Evolutionary conservation across 2,113 vertebrate genomes (phyloP).

Genomic region (Pomatostomus ruficeps): DNA sequence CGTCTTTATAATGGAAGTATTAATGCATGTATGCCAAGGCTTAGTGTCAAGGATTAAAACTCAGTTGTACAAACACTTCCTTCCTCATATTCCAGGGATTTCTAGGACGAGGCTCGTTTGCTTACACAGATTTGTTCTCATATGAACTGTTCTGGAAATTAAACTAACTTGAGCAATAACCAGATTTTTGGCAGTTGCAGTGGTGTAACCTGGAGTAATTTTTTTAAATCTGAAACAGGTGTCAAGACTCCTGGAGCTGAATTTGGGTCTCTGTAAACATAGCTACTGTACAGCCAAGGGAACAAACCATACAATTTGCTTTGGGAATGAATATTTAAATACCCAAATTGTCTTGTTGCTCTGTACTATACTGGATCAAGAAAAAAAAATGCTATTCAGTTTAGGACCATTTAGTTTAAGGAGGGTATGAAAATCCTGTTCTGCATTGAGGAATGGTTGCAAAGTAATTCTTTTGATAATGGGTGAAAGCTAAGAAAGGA

Average conservation of each 20-base stretch:
- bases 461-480: not conserved
- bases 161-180: not conserved
- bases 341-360: not conserved
- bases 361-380: not conserved
- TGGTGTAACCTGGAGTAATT: not conserved
- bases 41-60: constrained; percentile 33
- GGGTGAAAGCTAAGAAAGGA: not conserved
- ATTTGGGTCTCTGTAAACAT: not conserved
- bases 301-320: not conserved
- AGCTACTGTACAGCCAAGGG: not conserved
- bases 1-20: not conserved
- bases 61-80: not conserved
- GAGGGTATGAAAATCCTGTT: not conserved
- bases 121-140: not conserved
- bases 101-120: not conserved
- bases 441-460: not conserved
- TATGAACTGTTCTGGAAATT: not conserved
- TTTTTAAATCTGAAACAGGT: not conserved
- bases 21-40: not conserved
- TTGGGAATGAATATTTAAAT: not conserved
- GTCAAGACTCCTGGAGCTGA: not conserved
- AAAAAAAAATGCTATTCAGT: not conserved
- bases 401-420: not conserved
- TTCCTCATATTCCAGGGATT: not conserved
- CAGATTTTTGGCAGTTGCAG: not conserved